Evolutionary conservation across 2,888 invertebrate genomes (phyloP).

Genomic region (Griposia aprilina): DNA sequence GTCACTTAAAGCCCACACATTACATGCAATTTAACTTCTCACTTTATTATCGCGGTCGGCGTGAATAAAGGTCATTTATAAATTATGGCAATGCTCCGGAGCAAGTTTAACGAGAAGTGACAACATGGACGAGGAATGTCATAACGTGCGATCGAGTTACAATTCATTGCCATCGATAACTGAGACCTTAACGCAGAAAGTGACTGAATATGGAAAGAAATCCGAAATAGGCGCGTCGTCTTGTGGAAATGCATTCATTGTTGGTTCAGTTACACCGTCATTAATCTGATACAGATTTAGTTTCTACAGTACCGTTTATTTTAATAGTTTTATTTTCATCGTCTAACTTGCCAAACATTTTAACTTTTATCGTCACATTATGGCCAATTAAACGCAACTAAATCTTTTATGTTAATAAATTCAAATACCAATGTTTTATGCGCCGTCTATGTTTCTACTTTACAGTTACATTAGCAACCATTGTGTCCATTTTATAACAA

Average conservation of each 20-base stretch:
- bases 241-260: slow-evolving; percentile 16
- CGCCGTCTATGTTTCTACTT: slow-evolving; percentile 37
- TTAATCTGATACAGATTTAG: not conserved
- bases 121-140: slow-evolving; percentile 69
- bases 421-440: slow-evolving; percentile 40
- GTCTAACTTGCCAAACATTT: not conserved
- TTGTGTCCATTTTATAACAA: slow-evolving; percentile 27
- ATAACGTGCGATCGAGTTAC: slow-evolving; percentile 62
- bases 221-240: not conserved
- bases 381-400: slow-evolving; percentile 35
- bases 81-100: slow-evolving; percentile 67
- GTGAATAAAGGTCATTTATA: slow-evolving; percentile 68
- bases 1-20: slow-evolving; percentile 56
- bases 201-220: slow-evolving; percentile 42
- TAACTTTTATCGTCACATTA: slow-evolving; percentile 27
- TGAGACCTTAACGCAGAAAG: slow-evolving; percentile 58
- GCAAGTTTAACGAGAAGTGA: slow-evolving; percentile 70
- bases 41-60: slow-evolving; percentile 53
- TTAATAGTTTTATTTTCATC: slow-evolving; percentile 17
- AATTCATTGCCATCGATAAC: slow-evolving; percentile 66
- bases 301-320: not conserved
- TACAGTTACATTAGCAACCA: too few relatives aligned
- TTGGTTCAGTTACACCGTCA: not conserved
- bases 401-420: slow-evolving; percentile 52
- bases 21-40: slow-evolving; percentile 51